Conservation (phyloP, 2,888 invertebrate genomes). For the Drosophila eohydei region DNA sequence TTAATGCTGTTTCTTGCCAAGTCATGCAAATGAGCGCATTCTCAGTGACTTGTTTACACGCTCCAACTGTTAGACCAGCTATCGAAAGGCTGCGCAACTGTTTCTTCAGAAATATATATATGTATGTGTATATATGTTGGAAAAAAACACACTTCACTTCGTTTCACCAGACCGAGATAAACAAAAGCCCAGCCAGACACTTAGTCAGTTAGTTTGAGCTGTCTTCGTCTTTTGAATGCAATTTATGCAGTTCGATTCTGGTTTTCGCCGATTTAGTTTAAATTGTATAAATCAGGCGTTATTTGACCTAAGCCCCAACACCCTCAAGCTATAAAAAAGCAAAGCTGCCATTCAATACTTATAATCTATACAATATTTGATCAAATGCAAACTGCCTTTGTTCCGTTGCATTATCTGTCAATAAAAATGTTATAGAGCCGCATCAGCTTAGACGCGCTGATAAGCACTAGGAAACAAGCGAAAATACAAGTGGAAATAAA, state of each 20-base stretch:
- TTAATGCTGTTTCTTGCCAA: slow-evolving; percentile 58
- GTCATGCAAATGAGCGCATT: slow-evolving; percentile 71
- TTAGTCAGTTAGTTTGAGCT: slow-evolving; percentile 14
- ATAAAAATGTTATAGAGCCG: slow-evolving; percentile 40
- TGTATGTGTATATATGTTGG: not conserved
- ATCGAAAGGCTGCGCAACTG: slow-evolving; percentile 1
- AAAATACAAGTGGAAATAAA: not conserved
- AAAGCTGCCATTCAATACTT: slow-evolving; percentile 23
- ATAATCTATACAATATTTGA: slow-evolving; percentile 41
- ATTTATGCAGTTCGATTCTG: slow-evolving; percentile 37
- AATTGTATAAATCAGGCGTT: slow-evolving; percentile 29
- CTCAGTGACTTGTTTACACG: slow-evolving; percentile 48
- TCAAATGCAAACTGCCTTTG: slow-evolving; percentile 65
- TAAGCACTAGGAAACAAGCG: slow-evolving; percentile 40
- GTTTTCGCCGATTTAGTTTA: slow-evolving; percentile 15
- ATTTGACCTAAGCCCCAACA: slow-evolving; percentile 5
- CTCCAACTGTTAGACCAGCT: slow-evolving; percentile 8
- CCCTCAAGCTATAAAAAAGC: slow-evolving; percentile 5
- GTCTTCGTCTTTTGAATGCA: slow-evolving; percentile 14
- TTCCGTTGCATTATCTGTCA: slow-evolving; percentile 59
- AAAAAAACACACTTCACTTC: not conserved
- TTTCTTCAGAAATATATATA: slow-evolving; percentile 18
- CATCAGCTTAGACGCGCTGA: slow-evolving; percentile 42
- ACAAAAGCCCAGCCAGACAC: slow-evolving; percentile 18
- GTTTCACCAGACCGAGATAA: slow-evolving; percentile 11